Evolutionary conservation across 2,888 invertebrate genomes (phyloP).

Genomic region (Linhomoeus sp.): DNA sequence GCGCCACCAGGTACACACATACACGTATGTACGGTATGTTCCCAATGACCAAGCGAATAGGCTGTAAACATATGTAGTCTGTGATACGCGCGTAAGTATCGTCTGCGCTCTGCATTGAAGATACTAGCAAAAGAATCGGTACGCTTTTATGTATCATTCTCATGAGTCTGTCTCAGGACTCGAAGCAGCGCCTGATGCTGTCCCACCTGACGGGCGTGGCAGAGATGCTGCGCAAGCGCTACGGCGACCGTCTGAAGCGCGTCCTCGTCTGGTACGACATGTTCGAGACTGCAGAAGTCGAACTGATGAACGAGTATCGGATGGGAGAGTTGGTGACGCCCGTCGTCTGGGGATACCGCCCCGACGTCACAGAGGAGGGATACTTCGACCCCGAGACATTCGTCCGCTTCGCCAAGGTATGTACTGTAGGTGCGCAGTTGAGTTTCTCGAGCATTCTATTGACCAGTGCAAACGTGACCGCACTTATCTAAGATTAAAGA

Average conservation of each 20-base stretch:
- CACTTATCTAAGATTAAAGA: too few species aligned
- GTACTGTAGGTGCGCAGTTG: not conserved
- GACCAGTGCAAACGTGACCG: too few species aligned
- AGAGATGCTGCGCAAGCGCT: not conserved
- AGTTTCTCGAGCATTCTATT: too few species aligned
- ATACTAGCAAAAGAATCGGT: too few species aligned
- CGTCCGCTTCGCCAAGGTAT: not conserved
- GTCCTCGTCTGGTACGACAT: not conserved
- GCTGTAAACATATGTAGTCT: too few species aligned
- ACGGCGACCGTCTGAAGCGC: not conserved
- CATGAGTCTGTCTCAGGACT: too few species aligned
- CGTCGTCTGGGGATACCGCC: not conserved
- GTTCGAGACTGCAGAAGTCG: not conserved
- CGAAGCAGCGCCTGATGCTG: not conserved
- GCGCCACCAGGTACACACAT: too few species aligned
- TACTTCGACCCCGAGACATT: not conserved
- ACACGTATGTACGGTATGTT: too few species aligned
- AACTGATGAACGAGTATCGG: not conserved
- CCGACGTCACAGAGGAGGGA: not conserved
- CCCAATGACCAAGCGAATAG: too few species aligned
- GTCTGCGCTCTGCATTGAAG: too few species aligned
- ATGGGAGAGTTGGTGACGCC: not conserved
- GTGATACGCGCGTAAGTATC: too few species aligned
- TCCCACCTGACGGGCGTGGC: not conserved
- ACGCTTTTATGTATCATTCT: too few species aligned